phyloP scores from a whole-genome alignment of 2,113 vertebrate genomes.

The Protobothrops mucrosquamatus region DNA sequence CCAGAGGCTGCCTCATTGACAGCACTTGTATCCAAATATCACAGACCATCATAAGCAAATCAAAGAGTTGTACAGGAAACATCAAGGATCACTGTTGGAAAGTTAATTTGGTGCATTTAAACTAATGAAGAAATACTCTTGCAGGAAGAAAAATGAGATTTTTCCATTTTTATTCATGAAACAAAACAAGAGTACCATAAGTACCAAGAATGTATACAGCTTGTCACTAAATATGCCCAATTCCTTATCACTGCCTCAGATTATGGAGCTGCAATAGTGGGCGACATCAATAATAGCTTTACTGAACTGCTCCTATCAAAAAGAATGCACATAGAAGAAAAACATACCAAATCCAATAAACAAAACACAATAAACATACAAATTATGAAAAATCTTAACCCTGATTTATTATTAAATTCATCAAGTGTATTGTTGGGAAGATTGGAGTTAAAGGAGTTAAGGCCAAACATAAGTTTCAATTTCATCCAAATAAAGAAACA shows the following conservation, averaged over 20 bases:
- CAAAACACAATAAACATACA: not conserved
- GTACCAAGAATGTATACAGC: not conserved
- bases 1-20: not conserved
- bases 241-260: not conserved
- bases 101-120: not conserved
- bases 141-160: not conserved
- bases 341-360: not conserved
- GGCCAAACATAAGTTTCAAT: not conserved
- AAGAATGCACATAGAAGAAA: not conserved
- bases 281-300: not conserved
- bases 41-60: not conserved
- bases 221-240: not conserved
- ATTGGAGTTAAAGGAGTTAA: not conserved
- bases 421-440: not conserved
- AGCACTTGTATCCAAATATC: not conserved
- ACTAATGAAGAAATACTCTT: not conserved
- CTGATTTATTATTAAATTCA: not conserved
- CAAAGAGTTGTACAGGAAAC: not conserved
- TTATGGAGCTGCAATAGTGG: not conserved
- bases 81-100: not conserved
- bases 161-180: conserved; percentile 14
- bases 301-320: not conserved
- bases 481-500: not conserved
- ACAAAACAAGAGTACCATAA: not conserved
- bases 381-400: not conserved